These are phyloP conservation scores for Micromesistius poutassou DNA, from an alignment of 2,797 vertebrate genomes.

Conservation along the genomic window DNA sequence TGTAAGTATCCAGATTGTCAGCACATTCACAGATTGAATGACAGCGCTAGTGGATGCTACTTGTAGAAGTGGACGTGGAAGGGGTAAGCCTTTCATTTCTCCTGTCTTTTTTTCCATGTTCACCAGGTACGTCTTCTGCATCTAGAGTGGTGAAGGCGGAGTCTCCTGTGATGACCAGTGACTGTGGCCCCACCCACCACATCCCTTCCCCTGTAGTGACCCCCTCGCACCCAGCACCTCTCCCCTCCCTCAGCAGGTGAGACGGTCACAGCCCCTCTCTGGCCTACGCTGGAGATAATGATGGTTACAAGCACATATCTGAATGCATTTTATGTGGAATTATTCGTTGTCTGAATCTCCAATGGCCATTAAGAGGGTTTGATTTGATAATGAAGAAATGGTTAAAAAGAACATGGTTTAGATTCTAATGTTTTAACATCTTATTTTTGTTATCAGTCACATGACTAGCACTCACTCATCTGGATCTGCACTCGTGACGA, in stretches of 20 bases:
- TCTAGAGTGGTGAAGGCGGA: conserved; percentile 78
- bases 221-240: conserved; percentile 75
- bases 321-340: conserved; percentile 44
- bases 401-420: conserved; percentile 9
- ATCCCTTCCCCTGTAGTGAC: conserved; percentile 73
- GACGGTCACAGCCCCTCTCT: too few relatives aligned
- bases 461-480: conserved; percentile 80
- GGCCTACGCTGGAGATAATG: conserved; percentile 40
- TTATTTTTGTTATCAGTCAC: conserved; percentile 71
- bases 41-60: not conserved
- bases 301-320: conserved; percentile 48
- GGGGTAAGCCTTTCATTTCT: not conserved
- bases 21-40: not conserved
- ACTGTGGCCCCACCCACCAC: conserved; percentile 72
- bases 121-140: conserved; percentile 71
- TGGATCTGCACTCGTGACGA: conserved; percentile 73
- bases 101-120: not conserved
- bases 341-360: conserved; percentile 36
- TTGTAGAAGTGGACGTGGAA: not conserved
- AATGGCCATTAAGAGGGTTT: not conserved
- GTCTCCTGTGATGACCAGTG: conserved; percentile 75
- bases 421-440: conserved; percentile 3
- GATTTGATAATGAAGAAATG: not conserved
- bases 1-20: conserved; percentile 73
- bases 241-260: conserved; percentile 89